phyloP scores from a whole-genome alignment of 2,797 vertebrate species.

The Rhincodon typus region DNA sequence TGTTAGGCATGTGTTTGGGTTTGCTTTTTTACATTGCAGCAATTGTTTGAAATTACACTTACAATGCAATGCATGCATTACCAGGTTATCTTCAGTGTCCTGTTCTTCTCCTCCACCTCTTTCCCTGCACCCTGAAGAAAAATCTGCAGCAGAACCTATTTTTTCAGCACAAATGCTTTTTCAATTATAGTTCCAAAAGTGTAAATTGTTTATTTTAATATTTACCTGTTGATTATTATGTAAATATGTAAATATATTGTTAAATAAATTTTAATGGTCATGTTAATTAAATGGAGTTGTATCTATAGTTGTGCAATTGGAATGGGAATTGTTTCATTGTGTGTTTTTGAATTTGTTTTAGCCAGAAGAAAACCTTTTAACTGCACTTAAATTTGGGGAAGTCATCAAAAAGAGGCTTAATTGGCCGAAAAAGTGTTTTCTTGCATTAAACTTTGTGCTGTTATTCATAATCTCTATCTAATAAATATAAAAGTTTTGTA shows the following conservation, averaged over 20 bases:
- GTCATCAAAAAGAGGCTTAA: background rate
- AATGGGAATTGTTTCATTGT: slow-evolving; percentile 24
- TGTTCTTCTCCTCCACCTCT: slow-evolving; percentile 50
- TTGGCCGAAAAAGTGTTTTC: background rate
- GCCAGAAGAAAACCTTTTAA: slow-evolving; percentile 10
- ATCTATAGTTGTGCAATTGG: background rate
- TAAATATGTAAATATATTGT: slow-evolving; percentile 98
- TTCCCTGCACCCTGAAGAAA: slow-evolving; percentile 57
- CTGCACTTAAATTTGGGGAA: background rate
- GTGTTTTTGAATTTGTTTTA: slow-evolving; percentile 19
- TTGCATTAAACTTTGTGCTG: background rate
- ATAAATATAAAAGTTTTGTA: background rate
- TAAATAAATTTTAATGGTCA: slow-evolving; percentile 99
- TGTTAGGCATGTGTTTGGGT: slow-evolving; percentile 74
- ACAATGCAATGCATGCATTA: slow-evolving; percentile 84
- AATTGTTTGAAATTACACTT: slow-evolving; percentile 68
- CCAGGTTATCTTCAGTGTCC: slow-evolving; percentile 49
- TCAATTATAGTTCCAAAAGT: slow-evolving; percentile 96
- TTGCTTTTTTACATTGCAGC: slow-evolving; percentile 65
- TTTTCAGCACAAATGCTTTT: slow-evolving; percentile 85
- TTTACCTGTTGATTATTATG: slow-evolving; percentile 90
- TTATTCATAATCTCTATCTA: background rate
- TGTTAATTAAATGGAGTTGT: slow-evolving; percentile 63
- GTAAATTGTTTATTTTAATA: slow-evolving; percentile 99
- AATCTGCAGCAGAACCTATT: slow-evolving; percentile 76